Percentiles rank a stretch among this genome's conserved stretches.
Evolutionary conservation across 2,888 invertebrate species (phyloP).

Genomic region (Morinoia aosen): DNA sequence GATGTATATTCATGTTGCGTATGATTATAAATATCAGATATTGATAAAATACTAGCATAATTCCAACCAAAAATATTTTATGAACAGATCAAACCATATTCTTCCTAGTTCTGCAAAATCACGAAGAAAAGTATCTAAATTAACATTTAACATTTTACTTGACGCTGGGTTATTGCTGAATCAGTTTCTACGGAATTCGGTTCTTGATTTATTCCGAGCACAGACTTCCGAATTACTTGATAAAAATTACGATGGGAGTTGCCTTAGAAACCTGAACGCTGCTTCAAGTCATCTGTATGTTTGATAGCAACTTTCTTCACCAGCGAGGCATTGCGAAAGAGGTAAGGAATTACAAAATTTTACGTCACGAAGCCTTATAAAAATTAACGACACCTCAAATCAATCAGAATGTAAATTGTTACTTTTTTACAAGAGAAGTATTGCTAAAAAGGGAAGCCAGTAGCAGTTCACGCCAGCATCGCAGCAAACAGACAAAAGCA

Average conservation of each 20-base stretch:
- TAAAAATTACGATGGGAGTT: background rate
- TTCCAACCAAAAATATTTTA: no score
- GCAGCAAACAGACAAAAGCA: background rate
- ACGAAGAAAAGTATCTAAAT: no score
- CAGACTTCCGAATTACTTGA: background rate
- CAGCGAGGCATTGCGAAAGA: background rate
- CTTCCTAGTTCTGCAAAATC: no score
- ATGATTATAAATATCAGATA: no score
- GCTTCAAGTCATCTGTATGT: background rate
- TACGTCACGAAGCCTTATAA: no score
- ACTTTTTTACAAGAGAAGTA: background rate
- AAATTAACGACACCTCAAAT: no score
- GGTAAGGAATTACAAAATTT: background rate
- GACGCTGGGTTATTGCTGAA: background rate
- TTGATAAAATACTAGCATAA: no score
- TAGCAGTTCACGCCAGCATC: background rate
- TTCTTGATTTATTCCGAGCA: background rate
- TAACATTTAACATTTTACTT: no score
- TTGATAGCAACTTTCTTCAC: background rate
- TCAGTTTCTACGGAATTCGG: background rate
- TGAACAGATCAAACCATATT: no score
- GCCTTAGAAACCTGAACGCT: background rate
- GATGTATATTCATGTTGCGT: no score
- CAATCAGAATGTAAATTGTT: no score
- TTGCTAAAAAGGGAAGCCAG: background rate